phyloP scores from a whole-genome alignment of 1,140 invertebrate species.

The Eupristina koningsbergeri region DNA sequence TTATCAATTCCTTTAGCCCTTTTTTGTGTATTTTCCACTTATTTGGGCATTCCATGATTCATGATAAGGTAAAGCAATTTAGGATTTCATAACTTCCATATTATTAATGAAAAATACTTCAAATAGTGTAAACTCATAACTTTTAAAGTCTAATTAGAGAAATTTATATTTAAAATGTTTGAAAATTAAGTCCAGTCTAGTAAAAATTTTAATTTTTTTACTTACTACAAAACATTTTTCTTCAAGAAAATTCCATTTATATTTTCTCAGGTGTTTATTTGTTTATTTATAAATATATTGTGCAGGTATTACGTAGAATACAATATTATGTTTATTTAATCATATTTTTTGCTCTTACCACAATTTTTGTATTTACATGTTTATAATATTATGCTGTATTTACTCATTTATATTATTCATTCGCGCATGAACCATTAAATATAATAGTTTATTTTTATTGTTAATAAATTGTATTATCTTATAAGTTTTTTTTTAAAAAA shows the following conservation, averaged over 20 bases:
- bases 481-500: too few relatives aligned
- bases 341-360: background rate
- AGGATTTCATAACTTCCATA: background rate
- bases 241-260: background rate
- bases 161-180: background rate
- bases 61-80: background rate
- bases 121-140: background rate
- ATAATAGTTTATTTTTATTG: too few relatives aligned
- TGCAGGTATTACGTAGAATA: too few relatives aligned
- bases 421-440: too few relatives aligned
- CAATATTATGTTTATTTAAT: too few relatives aligned
- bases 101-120: background rate
- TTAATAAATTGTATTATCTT: too few relatives aligned
- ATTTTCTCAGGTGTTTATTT: too few relatives aligned
- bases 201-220: background rate
- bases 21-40: slow-evolving; percentile 4
- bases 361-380: too few relatives aligned
- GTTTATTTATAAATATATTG: too few relatives aligned
- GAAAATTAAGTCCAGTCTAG: background rate
- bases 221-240: background rate
- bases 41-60: background rate
- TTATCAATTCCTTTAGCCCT: slow-evolving; percentile 29
- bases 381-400: too few relatives aligned
- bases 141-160: background rate
- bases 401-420: too few relatives aligned